Evolutionary conservation across 1,140 invertebrate genomes (phyloP).

Genomic region (Lethocerus indicus): DNA sequence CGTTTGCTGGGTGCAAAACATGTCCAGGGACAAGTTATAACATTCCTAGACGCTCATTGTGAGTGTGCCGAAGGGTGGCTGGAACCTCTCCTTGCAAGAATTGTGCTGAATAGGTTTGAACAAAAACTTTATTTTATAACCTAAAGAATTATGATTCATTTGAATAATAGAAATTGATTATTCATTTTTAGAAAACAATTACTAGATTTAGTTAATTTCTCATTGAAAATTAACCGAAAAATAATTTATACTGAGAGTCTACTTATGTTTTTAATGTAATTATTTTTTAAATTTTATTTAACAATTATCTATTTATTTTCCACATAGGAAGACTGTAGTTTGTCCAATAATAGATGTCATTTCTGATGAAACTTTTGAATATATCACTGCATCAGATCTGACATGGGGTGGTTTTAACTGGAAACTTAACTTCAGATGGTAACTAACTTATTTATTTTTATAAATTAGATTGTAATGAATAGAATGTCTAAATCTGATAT

Average conservation of each 20-base stretch:
- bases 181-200: no score
- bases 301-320: slow-evolving; percentile 8
- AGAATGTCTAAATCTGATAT: not conserved
- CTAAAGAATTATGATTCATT: no score
- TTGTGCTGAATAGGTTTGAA: slow-evolving; percentile 61
- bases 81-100: slow-evolving; percentile 75
- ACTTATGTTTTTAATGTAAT: not conserved
- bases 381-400: slow-evolving; percentile 84
- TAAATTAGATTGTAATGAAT: not conserved
- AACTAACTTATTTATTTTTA: slow-evolving; percentile 20
- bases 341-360: slow-evolving; percentile 98
- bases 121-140: no score
- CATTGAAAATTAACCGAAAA: no score
- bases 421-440: slow-evolving; percentile 96
- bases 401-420: slow-evolving; percentile 97
- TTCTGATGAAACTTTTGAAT: slow-evolving; percentile 93
- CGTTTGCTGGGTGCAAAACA: slow-evolving; percentile 79
- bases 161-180: no score
- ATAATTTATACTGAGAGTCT: no score
- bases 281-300: not conserved
- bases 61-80: slow-evolving; percentile 87
- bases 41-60: slow-evolving; percentile 92
- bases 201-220: not conserved
- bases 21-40: slow-evolving; percentile 85
- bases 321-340: slow-evolving; percentile 66